Percentiles rank a stretch among this genome's conserved stretches.
Evolutionary conservation across 1,140 invertebrate genomes (phyloP).

Genomic region (Archivesica marissinica): DNA sequence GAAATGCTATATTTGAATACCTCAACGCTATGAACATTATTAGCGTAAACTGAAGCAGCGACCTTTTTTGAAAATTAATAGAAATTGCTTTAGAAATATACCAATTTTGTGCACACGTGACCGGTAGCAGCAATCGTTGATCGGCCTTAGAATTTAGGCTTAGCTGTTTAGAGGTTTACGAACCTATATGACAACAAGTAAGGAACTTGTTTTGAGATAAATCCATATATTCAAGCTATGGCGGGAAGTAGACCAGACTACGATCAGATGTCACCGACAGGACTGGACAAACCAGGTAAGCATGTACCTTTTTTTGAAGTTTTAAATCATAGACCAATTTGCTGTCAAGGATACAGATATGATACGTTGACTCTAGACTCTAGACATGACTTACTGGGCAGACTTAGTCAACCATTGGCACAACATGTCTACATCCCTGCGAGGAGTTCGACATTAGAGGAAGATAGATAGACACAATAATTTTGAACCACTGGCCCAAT

Average conservation of each 20-base stretch:
- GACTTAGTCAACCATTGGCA: too few species aligned
- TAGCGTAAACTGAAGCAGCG: neutral
- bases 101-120: neutral
- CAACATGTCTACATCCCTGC: too few species aligned
- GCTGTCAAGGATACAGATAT: too few species aligned
- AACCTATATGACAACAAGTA: neutral
- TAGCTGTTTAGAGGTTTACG: neutral
- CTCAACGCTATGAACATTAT: too few species aligned
- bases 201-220: neutral
- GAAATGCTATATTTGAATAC: too few species aligned
- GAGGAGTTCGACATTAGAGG: too few species aligned
- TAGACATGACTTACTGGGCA: too few species aligned
- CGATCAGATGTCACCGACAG: slow-evolving; percentile 22
- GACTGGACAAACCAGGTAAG: slow-evolving; percentile 28
- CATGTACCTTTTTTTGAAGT: neutral
- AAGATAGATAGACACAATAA: too few species aligned
- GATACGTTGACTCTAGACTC: too few species aligned
- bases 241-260: slow-evolving; percentile 14
- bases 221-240: neutral
- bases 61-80: neutral
- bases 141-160: neutral
- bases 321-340: too few species aligned
- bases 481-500: too few species aligned
- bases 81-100: neutral
- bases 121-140: neutral